Percentiles rank a stretch among this genome's conserved stretches.
Conservation (phyloP, 2,888 invertebrate genomes). For the Cheilosia impressa region DNA sequence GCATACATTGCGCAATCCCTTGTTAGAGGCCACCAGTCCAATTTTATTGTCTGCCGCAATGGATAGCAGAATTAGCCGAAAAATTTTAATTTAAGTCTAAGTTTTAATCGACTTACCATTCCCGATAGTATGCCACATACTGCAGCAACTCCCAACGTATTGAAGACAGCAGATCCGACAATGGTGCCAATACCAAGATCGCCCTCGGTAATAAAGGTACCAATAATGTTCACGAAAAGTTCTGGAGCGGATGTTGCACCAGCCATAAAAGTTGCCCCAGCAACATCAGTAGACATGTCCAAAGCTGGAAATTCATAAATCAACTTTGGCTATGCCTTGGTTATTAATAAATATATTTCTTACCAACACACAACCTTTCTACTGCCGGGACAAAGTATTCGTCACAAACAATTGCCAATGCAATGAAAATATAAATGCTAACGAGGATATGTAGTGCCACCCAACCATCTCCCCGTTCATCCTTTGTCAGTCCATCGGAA, state of each 20-base stretch:
- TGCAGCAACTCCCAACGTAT: constrained; percentile 92
- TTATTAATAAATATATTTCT: constrained; percentile 19
- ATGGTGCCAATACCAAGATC: constrained; percentile 93
- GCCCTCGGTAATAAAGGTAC: constrained; percentile 92
- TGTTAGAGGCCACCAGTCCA: constrained; percentile 94
- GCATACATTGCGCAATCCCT: constrained; percentile 92
- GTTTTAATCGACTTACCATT: constrained; percentile 84
- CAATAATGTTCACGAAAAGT: constrained; percentile 94
- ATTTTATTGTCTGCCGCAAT: constrained; percentile 87
- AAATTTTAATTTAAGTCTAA: background rate
- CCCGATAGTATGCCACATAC: constrained; percentile 91
- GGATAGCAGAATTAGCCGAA: constrained; percentile 8
- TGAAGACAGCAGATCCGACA: constrained; percentile 93
- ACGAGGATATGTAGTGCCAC: constrained; percentile 90
- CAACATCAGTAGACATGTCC: constrained; percentile 94
- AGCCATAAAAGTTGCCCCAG: constrained; percentile 97
- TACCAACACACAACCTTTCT: constrained; percentile 93
- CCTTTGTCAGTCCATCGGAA: constrained; percentile 89
- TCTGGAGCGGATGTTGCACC: constrained; percentile 96
- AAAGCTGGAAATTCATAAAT: constrained; percentile 85
- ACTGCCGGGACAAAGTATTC: constrained; percentile 97
- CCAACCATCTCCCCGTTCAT: constrained; percentile 90
- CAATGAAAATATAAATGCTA: constrained; percentile 93
- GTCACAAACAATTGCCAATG: constrained; percentile 95
- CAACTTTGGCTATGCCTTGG: background rate